phyloP scores from a whole-genome alignment of 2,888 invertebrate species.

The Hedya salicella region DNA sequence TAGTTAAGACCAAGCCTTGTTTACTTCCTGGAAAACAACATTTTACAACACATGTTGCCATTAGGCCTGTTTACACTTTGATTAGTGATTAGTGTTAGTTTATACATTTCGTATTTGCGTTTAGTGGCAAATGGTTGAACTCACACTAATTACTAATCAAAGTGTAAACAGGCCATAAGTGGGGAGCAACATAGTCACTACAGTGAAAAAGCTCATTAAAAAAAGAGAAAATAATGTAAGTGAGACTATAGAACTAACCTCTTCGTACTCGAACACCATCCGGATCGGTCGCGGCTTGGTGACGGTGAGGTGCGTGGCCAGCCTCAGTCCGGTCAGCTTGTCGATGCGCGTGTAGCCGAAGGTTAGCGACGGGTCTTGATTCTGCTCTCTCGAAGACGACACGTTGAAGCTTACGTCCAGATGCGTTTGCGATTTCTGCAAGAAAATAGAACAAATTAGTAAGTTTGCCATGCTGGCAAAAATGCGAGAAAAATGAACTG shows the following conservation, averaged over 20 bases:
- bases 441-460: conserved; percentile 46
- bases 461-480: no score
- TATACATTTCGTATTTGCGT: no score
- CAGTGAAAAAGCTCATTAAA: no score
- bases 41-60: no score
- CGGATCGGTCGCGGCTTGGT: conserved; percentile 86
- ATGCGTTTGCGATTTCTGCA: conserved; percentile 88
- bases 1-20: no score
- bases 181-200: no score
- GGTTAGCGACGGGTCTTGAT: conserved; percentile 86
- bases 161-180: no score
- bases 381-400: conserved; percentile 86
- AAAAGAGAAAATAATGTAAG: conserved; percentile 85
- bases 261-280: conserved; percentile 86
- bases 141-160: no score
- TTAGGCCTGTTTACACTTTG: no score
- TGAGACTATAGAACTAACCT: conserved; percentile 55
- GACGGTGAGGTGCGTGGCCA: conserved; percentile 87
- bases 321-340: conserved; percentile 85
- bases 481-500: not conserved
- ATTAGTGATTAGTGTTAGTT: no score
- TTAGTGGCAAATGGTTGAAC: no score
- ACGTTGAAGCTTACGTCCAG: conserved; percentile 89
- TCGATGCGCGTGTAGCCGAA: conserved; percentile 86
- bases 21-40: no score